Evolutionary conservation across 2,113 vertebrate genomes (phyloP).

Genomic region (Atherinomorus stipes): DNA sequence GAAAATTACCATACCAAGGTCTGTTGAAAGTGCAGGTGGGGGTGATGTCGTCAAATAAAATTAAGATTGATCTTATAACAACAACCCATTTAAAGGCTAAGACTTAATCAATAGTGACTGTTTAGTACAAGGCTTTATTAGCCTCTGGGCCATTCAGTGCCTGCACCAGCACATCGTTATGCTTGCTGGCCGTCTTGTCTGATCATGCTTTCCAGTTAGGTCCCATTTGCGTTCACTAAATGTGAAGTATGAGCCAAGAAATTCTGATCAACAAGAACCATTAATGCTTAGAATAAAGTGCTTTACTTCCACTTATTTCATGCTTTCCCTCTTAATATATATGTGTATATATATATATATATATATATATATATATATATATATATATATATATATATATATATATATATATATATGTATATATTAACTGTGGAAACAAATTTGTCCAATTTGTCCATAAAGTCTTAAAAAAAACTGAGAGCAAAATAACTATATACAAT

Average conservation of each 20-base stretch:
- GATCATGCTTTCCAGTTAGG: constrained; percentile 37
- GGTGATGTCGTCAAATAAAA: constrained; percentile 56
- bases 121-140: constrained; percentile 69
- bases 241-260: not conserved
- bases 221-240: constrained; percentile 37
- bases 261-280: not conserved
- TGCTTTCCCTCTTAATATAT: too few species aligned
- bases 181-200: constrained; percentile 31
- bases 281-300: not conserved
- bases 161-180: constrained; percentile 47
- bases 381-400: too few species aligned
- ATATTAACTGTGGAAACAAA: too few species aligned
- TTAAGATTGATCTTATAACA: constrained; percentile 76
- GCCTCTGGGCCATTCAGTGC: constrained; percentile 47
- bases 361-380: too few species aligned
- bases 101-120: constrained; percentile 73
- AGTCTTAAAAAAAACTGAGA: too few species aligned
- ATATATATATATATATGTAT: too few species aligned
- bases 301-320: not conserved
- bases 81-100: constrained; percentile 71
- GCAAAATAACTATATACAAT: too few species aligned
- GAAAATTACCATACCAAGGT: constrained; percentile 24
- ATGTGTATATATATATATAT: too few species aligned
- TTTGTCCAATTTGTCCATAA: too few species aligned
- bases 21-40: constrained; percentile 22